Evolutionary conservation across 1,140 invertebrate genomes (phyloP).

Genomic region (Pollicipes pollicipes): DNA sequence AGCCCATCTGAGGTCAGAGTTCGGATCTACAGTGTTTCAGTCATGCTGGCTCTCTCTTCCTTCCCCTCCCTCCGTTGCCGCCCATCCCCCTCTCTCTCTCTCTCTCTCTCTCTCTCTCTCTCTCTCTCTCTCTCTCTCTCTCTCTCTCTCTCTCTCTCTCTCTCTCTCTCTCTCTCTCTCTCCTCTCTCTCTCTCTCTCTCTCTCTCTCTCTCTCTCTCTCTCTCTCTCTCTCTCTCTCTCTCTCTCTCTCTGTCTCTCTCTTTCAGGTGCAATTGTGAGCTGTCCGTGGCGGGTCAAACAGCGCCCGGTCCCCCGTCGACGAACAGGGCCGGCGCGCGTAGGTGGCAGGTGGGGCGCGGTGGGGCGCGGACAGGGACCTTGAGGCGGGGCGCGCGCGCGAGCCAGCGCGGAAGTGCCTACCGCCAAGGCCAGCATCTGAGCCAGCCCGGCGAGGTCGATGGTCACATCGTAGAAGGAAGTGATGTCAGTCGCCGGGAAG

Average conservation of each 20-base stretch:
- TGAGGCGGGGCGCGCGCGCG: too few relatives aligned
- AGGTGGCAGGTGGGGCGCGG: too few relatives aligned
- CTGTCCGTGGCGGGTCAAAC: neutral
- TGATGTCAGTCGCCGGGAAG: neutral
- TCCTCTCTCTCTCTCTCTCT: neutral
- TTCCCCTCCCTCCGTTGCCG: neutral
- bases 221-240: neutral
- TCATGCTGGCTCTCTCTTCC: neutral
- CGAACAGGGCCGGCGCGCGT: too few relatives aligned
- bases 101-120: neutral
- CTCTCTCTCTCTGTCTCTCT: neutral
- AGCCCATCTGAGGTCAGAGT: neutral
- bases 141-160: neutral
- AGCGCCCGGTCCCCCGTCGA: too few relatives aligned
- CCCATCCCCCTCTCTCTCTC: neutral
- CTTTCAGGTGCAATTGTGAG: neutral
- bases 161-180: neutral
- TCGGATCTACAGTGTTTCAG: neutral
- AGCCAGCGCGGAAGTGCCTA: neutral
- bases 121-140: neutral
- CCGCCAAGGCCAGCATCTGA: neutral
- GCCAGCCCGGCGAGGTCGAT: neutral
- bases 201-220: constrained; percentile 5
- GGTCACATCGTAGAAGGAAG: neutral
- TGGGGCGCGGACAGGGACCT: too few relatives aligned